phyloP scores from a whole-genome alignment of 1,140 invertebrate genomes.

The Drosophila bocqueti region DNA sequence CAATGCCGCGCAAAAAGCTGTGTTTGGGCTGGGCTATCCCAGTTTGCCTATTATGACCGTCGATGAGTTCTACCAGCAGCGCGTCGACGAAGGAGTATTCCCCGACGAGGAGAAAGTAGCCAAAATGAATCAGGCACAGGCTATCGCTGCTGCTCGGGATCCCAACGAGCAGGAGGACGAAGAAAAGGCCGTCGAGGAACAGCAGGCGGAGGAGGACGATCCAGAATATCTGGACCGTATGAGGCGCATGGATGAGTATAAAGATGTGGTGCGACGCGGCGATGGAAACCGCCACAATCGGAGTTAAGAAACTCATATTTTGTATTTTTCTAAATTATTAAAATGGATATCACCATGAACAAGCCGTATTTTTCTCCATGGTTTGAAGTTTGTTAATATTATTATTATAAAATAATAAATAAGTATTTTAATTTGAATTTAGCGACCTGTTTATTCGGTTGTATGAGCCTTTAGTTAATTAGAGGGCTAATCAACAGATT shows the following conservation, averaged over 20 bases:
- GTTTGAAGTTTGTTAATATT: not conserved
- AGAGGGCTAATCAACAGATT: too few species aligned
- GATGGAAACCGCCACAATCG: slow-evolving; percentile 95
- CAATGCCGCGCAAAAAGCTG: slow-evolving; percentile 95
- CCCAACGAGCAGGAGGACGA: slow-evolving; percentile 87
- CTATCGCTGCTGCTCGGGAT: slow-evolving; percentile 84
- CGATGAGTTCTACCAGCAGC: slow-evolving; percentile 97
- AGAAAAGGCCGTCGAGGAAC: slow-evolving; percentile 88
- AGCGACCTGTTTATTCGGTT: too few species aligned
- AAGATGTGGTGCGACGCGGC: slow-evolving; percentile 94
- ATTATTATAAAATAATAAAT: not conserved
- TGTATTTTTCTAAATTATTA: slow-evolving; percentile 30
- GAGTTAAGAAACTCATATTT: slow-evolving; percentile 87
- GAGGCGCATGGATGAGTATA: slow-evolving; percentile 95
- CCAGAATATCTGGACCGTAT: slow-evolving; percentile 88
- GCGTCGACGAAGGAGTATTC: slow-evolving; percentile 92
- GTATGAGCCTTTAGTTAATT: too few species aligned
- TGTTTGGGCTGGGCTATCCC: slow-evolving; percentile 98
- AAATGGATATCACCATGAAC: slow-evolving; percentile 1
- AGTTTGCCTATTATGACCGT: slow-evolving; percentile 96
- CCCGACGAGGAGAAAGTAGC: slow-evolving; percentile 81
- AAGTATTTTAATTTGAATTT: not conserved
- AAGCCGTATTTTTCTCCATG: not conserved
- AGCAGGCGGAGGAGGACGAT: slow-evolving; percentile 91
- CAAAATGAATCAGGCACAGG: slow-evolving; percentile 74